phyloP scores from a whole-genome alignment of 1,140 invertebrate genomes.

The Pseudomyrmex flavicornis region DNA sequence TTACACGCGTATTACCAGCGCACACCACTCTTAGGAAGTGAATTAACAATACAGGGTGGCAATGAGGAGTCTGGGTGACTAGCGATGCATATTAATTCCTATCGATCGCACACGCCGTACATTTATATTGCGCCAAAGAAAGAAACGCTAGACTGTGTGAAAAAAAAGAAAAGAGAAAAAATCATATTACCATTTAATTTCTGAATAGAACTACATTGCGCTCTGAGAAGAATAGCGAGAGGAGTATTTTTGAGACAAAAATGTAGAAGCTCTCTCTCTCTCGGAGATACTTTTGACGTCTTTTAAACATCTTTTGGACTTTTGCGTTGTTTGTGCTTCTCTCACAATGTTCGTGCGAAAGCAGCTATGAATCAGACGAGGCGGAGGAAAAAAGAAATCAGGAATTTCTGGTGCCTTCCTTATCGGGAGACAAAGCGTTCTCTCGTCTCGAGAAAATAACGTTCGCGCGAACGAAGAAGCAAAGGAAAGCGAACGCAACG shows the following conservation, averaged over 20 bases:
- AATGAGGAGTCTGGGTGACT: conserved; percentile 31
- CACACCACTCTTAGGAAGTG: conserved; percentile 42
- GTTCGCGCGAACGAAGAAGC: conserved; percentile 24
- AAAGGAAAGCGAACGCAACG: conserved; percentile 42
- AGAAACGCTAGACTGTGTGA: neutral
- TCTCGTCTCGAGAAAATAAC: conserved; percentile 58
- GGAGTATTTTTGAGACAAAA: conserved; percentile 13
- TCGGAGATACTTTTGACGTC: conserved; percentile 36
- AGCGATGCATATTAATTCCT: conserved; percentile 49
- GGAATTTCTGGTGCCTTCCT: conserved; percentile 55
- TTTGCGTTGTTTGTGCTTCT: conserved; percentile 45
- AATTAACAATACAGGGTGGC: conserved; percentile 52
- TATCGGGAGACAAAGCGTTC: conserved; percentile 59
- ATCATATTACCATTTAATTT: neutral
- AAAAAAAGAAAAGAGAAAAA: neutral
- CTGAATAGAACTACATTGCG: neutral
- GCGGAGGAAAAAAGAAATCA: conserved; percentile 40
- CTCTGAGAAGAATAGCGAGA: neutral
- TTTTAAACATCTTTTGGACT: conserved; percentile 52
- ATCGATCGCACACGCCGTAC: conserved; percentile 31
- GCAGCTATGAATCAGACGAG: conserved; percentile 52
- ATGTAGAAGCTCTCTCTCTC: neutral
- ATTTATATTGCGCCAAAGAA: neutral
- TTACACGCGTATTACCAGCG: conserved; percentile 74
- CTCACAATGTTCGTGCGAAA: conserved; percentile 35